phyloP scores from a whole-genome alignment of 2,888 invertebrate species.

The Tigriopus californicus region DNA sequence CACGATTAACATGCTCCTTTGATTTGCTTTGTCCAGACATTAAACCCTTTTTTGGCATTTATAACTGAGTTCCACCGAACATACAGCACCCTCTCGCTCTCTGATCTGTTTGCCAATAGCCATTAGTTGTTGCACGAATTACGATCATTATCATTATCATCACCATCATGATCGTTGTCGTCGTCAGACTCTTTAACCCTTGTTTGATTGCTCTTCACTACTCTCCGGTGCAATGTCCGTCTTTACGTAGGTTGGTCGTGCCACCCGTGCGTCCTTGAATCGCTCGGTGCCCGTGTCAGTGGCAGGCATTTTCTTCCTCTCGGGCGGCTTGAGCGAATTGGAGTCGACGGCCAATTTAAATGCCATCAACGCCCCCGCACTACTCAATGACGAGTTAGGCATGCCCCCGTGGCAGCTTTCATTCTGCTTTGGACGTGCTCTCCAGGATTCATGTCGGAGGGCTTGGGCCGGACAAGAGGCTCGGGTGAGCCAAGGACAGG shows the following conservation, averaged over 20 bases:
- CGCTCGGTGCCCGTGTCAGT: background rate
- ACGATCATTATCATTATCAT: no score
- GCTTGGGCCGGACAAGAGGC: background rate
- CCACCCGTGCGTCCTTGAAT: background rate
- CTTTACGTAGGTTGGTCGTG: background rate
- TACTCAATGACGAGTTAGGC: background rate
- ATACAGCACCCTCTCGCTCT: no score
- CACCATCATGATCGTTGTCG: no score
- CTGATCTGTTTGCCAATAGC: no score
- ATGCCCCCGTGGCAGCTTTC: background rate
- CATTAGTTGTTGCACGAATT: no score
- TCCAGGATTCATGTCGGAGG: background rate
- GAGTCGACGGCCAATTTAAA: background rate
- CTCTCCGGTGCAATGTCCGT: no score
- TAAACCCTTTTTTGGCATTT: no score
- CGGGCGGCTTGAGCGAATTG: background rate
- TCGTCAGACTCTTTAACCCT: no score
- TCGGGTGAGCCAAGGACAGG: background rate
- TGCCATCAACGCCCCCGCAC: background rate
- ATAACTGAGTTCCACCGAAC: no score
- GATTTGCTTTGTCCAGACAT: no score
- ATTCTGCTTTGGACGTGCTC: constrained; percentile 5
- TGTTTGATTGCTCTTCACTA: no score
- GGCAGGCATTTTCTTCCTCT: constrained; percentile 5
- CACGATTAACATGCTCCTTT: no score